phyloP scores from a whole-genome alignment of 2,888 invertebrate genomes.

The Acrobasis consociella region DNA sequence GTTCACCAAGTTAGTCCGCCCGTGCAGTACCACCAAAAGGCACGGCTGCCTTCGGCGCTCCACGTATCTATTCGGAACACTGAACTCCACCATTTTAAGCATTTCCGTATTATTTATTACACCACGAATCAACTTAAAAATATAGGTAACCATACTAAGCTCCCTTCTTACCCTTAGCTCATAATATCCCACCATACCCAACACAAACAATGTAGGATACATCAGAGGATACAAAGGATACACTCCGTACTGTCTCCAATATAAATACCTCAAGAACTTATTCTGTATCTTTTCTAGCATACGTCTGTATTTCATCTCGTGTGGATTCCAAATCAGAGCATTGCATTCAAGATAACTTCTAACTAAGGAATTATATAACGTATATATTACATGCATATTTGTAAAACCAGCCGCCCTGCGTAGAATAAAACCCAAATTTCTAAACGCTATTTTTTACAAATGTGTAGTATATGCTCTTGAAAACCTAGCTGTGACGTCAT shows the following conservation, averaged over 20 bases:
- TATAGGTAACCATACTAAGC: too few relatives aligned
- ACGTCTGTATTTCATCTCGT: conserved; percentile 7
- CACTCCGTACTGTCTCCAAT: too few relatives aligned
- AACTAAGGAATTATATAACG: conserved; percentile 8
- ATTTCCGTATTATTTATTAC: neutral
- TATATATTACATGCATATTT: neutral
- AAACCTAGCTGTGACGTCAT: neutral
- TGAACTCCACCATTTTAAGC: neutral
- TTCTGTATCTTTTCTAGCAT: conserved; percentile 14
- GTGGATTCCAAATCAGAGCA: conserved; percentile 7
- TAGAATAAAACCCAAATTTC: conserved; percentile 9
- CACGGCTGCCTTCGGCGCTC: conserved; percentile 7
- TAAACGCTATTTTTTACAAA: conserved; percentile 6
- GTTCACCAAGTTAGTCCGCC: neutral
- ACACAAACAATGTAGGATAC: too few relatives aligned
- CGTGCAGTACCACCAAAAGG: neutral
- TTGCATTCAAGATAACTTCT: conserved; percentile 7
- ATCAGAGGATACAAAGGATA: too few relatives aligned
- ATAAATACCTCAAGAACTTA: neutral
- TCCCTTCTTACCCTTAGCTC: too few relatives aligned
- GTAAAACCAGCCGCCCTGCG: neutral
- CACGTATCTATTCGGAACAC: conserved; percentile 7
- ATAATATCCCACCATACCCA: too few relatives aligned
- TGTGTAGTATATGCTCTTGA: neutral
- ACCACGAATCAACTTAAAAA: neutral